Percentiles rank a stretch among this genome's conserved stretches.
These are phyloP conservation scores for Peromyscus leucopus DNA, from an alignment of 2,113 vertebrate species.

Conservation along the genomic window DNA sequence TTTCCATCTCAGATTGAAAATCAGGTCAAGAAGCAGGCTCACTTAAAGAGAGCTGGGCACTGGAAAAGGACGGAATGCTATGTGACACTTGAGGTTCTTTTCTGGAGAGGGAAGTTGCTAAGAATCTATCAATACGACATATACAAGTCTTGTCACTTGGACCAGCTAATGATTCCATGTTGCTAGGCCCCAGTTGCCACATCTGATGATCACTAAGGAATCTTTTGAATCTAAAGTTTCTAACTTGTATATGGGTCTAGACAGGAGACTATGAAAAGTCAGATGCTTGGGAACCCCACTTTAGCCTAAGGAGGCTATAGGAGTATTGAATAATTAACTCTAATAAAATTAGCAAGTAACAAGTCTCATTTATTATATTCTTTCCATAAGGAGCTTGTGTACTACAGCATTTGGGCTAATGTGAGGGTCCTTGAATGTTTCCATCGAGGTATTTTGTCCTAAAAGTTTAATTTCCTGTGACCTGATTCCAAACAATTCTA, in stretches of 20 bases:
- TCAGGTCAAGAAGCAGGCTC: constrained; percentile 40
- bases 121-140: not conserved
- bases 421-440: not conserved
- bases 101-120: not conserved
- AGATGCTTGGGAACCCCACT: constrained; percentile 23
- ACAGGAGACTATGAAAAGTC: constrained; percentile 22
- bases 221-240: not conserved
- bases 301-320: not conserved
- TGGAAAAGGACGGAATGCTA: not conserved
- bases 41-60: not conserved
- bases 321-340: not conserved
- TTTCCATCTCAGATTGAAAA: constrained; percentile 61
- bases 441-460: not conserved
- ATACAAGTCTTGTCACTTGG: not conserved
- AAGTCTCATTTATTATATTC: not conserved
- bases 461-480: constrained; percentile 45
- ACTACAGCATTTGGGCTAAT: not conserved
- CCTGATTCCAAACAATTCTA: constrained; percentile 32
- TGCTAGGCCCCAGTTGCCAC: not conserved
- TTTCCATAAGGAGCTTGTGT: not conserved
- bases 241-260: not conserved
- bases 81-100: not conserved
- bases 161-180: not conserved
- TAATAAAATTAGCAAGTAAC: not conserved
- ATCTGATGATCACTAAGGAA: not conserved